A percentile compares a stretch with the other conserved stretches of the same genome.
These are phyloP conservation scores for Magallana nippona DNA, from an alignment of 2,888 invertebrate species.

Conservation along the genomic window DNA sequence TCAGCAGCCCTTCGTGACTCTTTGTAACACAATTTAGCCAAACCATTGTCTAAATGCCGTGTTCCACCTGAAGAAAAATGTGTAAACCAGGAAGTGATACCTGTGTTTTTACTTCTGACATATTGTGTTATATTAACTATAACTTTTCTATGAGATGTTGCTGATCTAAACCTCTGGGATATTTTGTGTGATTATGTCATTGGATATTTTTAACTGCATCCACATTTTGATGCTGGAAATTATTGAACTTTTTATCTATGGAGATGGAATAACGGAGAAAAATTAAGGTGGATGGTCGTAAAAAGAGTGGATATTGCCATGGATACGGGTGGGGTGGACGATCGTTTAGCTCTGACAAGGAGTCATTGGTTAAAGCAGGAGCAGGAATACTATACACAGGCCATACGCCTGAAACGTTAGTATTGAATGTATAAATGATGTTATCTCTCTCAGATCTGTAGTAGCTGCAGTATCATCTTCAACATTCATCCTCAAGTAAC, in stretches of 20 bases:
- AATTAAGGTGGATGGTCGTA: slow-evolving; percentile 33
- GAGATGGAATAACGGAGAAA: not conserved
- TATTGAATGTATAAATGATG: slow-evolving; percentile 25
- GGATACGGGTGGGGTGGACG: slow-evolving; percentile 49
- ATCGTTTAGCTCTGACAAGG: slow-evolving; percentile 43
- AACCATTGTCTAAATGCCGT: not conserved
- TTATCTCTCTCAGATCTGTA: not conserved
- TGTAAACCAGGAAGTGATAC: not conserved
- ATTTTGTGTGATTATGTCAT: slow-evolving; percentile 14
- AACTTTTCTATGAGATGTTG: not conserved
- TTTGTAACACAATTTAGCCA: not conserved
- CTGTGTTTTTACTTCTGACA: not conserved
- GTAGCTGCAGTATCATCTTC: not conserved
- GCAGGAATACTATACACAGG: slow-evolving; percentile 51
- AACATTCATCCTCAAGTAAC: not conserved
- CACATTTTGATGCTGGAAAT: not conserved
- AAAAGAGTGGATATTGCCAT: slow-evolving; percentile 41
- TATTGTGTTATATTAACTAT: not conserved
- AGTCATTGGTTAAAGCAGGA: slow-evolving; percentile 52
- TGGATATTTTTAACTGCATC: slow-evolving; percentile 16
- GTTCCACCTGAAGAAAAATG: not conserved
- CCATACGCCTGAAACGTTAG: slow-evolving; percentile 52
- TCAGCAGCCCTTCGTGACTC: not conserved
- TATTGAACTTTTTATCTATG: not conserved
- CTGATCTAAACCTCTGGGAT: not conserved